Evolutionary conservation across 2,797 vertebrate species (phyloP), one percentile per base, ranked within the genome.

Genomic region (Moxostoma hubbsi): DNA sequence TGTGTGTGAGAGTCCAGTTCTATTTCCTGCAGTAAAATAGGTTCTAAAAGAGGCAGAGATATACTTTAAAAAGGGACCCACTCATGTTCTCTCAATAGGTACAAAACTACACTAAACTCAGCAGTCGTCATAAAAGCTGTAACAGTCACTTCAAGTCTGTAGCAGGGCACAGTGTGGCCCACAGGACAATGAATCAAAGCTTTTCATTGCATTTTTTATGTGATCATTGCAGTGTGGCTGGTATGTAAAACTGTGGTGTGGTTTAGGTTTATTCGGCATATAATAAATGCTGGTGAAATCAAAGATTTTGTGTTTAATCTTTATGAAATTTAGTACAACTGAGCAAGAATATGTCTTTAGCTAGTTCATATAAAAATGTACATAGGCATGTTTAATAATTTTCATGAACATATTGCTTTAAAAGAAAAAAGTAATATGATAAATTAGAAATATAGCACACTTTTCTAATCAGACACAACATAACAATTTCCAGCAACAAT

Each of bases 21-120:
- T 15, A 36, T 58, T 49, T 67, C 53, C 53, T 76, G 53, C 63
- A 50, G 74, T 54, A 43, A 67, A 50, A 67, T 24, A 64, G 13
- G 36, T 64, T 2, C 36, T 63, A 16, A 59, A 24, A 18, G 8
- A 16, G 36, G 46, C 43, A 18, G 36, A 55, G 62, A 3, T 43
- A 54, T 68, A 13, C 15, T 11, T 65, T 65, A 46, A 65, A 62
- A 62, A 46, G 50, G 64, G 36, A 74, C 10, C 36, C 43, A 3
- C 18, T 74, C 24, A 12, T 45, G 7, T n/a, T 64, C 24, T 74
- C 71, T 73, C 49, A 53, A 13, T 18, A 74, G 49, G n/a, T 53
- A 45, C 6, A 75, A 74, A 75, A 64, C 59, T 63, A 24, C 12
- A 36, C 11, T 46, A 76, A 57, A 76, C 54, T 58, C 53, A n/a